Evolutionary conservation across 2,888 invertebrate species (phyloP), one percentile per base, ranked within the genome.

Genomic region (Trisateles emortualis): DNA sequence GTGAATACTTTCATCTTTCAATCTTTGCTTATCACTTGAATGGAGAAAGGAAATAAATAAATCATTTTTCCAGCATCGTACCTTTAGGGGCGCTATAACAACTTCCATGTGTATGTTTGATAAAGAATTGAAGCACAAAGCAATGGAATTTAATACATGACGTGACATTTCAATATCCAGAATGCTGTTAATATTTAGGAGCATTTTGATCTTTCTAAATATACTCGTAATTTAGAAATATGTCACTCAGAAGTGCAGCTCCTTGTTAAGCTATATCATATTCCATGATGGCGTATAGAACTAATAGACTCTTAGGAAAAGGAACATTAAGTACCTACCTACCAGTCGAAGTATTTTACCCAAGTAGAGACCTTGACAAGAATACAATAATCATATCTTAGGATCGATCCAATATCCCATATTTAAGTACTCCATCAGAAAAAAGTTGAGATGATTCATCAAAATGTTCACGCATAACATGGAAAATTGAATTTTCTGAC

Each of bases 401-500:
- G 11, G 26, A 42, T 32, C 44, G 38, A 52, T 47, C n/a, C 54
- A 33, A 53, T 44, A 47, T n/a, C 45, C 14, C 16, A 5, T 14
- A 48, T 30, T n/a, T 6, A 44, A 39, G 40, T 38, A 41, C 32
- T 44, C 17, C 24, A 36, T 43, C 38, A 33, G 36, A 35, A 48
- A 52, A n/a, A 59, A 49, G 32, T 42, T 36, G 33, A 33, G 53
- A 56, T 46, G 52, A 70, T 59, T 66, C 67, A 63, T 68, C 70
- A 66, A 66, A 68, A 70, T 44, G 33, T 39, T 59, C 59, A 38
- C 48, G 16, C 36, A 29, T 30, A 16, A 10, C 43, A 38, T 1
- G 13, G 64, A 53, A 68, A 64, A 67, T 68, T 64, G 61, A 59
- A 64, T 71, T 66, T 56, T 45, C 58, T 52, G 14, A 19, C 44